Evolutionary conservation across 1,140 invertebrate species (phyloP), one percentile per base, ranked within the genome.

Genomic region (Eurosta solidaginis): DNA sequence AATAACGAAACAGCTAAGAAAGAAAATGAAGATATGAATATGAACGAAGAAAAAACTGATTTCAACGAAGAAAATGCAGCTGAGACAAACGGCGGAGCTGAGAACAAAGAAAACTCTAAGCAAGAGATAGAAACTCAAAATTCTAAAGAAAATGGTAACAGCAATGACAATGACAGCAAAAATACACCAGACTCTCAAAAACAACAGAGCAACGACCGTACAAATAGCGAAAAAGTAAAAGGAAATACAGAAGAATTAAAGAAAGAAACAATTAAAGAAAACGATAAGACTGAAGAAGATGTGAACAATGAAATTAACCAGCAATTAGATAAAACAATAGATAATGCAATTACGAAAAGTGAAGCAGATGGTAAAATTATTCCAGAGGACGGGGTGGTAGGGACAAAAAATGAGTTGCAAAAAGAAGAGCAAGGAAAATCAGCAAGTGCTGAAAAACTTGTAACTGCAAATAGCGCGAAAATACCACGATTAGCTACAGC

Each of bases 1-100:
- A n/a, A n/a, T n/a, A 36, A 33, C 33, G 10, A 47, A 3, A 45
- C 52, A 63, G 42, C 75, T 22, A 49, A 76, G 52, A 76, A 49
- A 42, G 77, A 77, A 40, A 47, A 78, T 40, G 47, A 74, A 29
- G 50, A 77, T 52, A 73, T 40, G 54, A 68, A 45, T 36, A 74
- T 36, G 22, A 74, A 74, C 52, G 40, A 63, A 74, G 36, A 2
- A 52, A 5, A 68, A 9, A 36, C 40, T 22, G 75, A 68, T 33
- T n/a, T n/a, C 7, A 49, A 10, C 25, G 17, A 44, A 45, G 68
- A 45, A 25, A 10, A 20, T 5, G 50, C 22, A 3, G 49, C 17
- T 50, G 2, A 50, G 52, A 7, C 25, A 6, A 29, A 6, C 59
- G 20, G 2, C 33, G 6, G 29, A 33, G 14, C 27, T 10, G 2